Conservation (phyloP, 2,113 vertebrate genomes). For the Gallinago media region DNA sequence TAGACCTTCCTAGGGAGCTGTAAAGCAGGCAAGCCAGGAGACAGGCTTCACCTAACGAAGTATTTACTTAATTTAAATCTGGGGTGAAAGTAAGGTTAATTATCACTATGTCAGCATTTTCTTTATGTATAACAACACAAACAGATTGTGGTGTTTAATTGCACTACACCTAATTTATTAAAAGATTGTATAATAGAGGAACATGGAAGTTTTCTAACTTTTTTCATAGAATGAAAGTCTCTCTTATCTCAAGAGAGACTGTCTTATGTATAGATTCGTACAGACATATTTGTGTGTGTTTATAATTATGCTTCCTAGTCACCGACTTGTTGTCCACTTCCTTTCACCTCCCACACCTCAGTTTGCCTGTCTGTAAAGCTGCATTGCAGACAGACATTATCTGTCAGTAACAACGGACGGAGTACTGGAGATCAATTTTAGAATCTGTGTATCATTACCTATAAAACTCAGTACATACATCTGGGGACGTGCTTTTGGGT, state of each 20-base stretch:
- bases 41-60: not conserved
- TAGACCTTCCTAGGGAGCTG: not conserved
- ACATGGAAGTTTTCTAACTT: not conserved
- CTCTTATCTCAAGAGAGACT: not conserved
- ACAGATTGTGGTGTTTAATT: not conserved
- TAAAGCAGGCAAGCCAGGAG: slow-evolving; percentile 19
- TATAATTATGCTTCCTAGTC: not conserved
- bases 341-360: not conserved
- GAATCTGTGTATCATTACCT: not conserved
- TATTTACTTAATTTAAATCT: slow-evolving; percentile 39
- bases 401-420: not conserved
- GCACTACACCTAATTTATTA: not conserved
- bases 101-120: not conserved
- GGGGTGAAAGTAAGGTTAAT: slow-evolving; percentile 17
- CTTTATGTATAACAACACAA: not conserved
- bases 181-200: not conserved
- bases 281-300: not conserved
- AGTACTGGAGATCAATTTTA: not conserved
- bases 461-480: not conserved
- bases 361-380: not conserved
- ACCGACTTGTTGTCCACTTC: not conserved
- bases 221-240: not conserved
- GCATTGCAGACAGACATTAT: not conserved
- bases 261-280: not conserved
- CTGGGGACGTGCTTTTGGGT: not conserved